phyloP scores from a whole-genome alignment of 92 coral and sea anemone genomes.

The Palythoa grandis region DNA sequence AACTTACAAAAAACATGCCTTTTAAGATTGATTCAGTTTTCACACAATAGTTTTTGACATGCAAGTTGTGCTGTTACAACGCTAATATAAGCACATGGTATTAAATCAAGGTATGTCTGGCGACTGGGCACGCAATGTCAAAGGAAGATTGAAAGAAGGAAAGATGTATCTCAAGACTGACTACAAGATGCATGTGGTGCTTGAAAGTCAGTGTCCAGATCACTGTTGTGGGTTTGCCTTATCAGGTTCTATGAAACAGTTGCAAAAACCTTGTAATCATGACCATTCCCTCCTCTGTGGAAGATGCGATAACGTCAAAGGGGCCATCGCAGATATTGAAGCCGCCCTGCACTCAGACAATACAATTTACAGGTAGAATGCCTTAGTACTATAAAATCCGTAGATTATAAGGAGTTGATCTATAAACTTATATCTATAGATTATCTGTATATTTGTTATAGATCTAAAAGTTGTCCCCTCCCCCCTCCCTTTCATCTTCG shows the following conservation, averaged over 20 bases:
- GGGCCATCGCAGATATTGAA: slow-evolving; percentile 22
- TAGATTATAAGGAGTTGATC: slow-evolving; percentile 16
- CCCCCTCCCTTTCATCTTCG: slow-evolving; percentile 9
- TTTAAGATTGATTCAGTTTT: slow-evolving; percentile 8
- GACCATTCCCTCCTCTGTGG: slow-evolving; percentile 29
- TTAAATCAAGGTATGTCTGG: slow-evolving; percentile 34
- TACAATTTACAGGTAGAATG: slow-evolving; percentile 22
- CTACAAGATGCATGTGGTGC: slow-evolving; percentile 41
- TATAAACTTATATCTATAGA: slow-evolving; percentile 20
- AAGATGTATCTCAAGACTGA: slow-evolving; percentile 39
- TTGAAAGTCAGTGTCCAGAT: slow-evolving; percentile 42
- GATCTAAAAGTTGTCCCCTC: slow-evolving; percentile 12
- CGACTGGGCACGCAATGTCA: slow-evolving; percentile 16
- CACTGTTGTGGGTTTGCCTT: slow-evolving; percentile 46
- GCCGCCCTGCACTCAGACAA: slow-evolving; percentile 16
- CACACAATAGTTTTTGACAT: slow-evolving; percentile 15
- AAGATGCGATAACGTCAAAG: slow-evolving; percentile 11
- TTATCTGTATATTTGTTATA: slow-evolving; percentile 10
- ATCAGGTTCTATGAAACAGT: slow-evolving; percentile 20
- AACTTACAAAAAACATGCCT: slow-evolving; percentile 32
- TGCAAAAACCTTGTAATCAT: slow-evolving; percentile 19
- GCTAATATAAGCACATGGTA: background rate
- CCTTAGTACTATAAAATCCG: slow-evolving; percentile 15
- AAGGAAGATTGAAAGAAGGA: slow-evolving; percentile 24
- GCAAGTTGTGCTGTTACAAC: slow-evolving; percentile 5